phyloP scores from a whole-genome alignment of 2,888 invertebrate species.

The Eupithecia centaureata region DNA sequence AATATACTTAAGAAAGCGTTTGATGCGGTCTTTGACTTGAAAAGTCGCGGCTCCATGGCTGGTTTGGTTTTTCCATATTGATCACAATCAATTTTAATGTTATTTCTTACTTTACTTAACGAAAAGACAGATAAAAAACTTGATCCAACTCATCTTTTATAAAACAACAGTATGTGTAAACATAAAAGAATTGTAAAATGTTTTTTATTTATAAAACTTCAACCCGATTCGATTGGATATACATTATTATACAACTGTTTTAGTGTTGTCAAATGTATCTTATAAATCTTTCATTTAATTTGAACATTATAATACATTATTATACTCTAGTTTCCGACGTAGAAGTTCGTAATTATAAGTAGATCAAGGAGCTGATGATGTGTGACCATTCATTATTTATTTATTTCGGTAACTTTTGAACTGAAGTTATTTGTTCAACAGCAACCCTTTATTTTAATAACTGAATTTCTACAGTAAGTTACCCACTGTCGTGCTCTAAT shows the following conservation, averaged over 20 bases:
- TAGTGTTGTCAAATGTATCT: too few relatives aligned
- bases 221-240: too few relatives aligned
- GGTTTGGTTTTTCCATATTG: neutral
- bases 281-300: too few relatives aligned
- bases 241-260: too few relatives aligned
- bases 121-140: neutral
- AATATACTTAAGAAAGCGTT: constrained; percentile 26
- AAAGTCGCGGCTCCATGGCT: neutral
- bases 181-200: too few relatives aligned
- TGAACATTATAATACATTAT: too few relatives aligned
- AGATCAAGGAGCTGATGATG: too few relatives aligned
- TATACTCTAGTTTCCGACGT: too few relatives aligned
- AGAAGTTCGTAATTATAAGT: too few relatives aligned
- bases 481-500: neutral
- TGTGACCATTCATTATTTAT: too few relatives aligned
- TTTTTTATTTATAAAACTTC: too few relatives aligned
- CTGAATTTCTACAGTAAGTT: neutral
- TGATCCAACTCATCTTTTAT: neutral
- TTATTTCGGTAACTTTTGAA: neutral
- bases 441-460: neutral
- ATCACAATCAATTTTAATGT: too few relatives aligned
- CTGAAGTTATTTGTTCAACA: neutral
- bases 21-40: constrained; percentile 25
- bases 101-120: neutral
- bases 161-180: neutral